Conservation (phyloP, 1,140 invertebrate species). For the Mya arenaria region DNA sequence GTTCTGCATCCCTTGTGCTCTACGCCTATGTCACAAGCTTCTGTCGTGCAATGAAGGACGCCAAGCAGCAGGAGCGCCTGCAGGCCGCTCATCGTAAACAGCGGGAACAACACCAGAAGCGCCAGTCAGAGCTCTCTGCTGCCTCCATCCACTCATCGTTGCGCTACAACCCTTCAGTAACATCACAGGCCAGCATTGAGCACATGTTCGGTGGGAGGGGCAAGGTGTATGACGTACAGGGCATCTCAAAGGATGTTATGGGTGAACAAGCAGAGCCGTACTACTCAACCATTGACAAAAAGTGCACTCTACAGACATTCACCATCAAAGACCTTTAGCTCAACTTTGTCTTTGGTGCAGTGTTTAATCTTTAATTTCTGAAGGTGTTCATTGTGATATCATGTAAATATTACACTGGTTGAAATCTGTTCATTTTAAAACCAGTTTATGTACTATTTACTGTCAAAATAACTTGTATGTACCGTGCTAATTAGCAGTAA, state of each 20-base stretch:
- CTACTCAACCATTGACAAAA: constrained; percentile 38
- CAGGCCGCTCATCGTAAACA: background rate
- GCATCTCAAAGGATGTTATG: background rate
- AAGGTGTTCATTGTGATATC: background rate
- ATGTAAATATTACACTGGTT: background rate
- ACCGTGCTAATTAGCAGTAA: too few relatives aligned
- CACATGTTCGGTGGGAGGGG: background rate
- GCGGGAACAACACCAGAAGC: constrained; percentile 22
- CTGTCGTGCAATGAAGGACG: constrained; percentile 43
- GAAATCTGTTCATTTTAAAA: background rate
- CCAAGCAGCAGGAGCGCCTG: constrained; percentile 28
- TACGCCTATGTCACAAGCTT: constrained; percentile 42
- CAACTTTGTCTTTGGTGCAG: background rate
- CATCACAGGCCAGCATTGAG: constrained; percentile 30
- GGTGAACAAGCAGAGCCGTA: constrained; percentile 2
- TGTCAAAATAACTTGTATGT: too few relatives aligned
- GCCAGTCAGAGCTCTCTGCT: background rate
- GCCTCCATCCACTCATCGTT: background rate
- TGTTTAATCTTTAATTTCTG: too few relatives aligned
- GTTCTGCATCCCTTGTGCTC: constrained; percentile 34
- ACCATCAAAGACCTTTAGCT: constrained; percentile 49
- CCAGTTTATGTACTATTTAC: too few relatives aligned
- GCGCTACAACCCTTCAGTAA: constrained; percentile 1
- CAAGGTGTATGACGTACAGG: constrained; percentile 44
- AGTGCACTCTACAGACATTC: constrained; percentile 38